These are phyloP conservation scores for Auanema freiburgensis DNA, from an alignment of 2,888 invertebrate species.

Conservation along the genomic window DNA sequence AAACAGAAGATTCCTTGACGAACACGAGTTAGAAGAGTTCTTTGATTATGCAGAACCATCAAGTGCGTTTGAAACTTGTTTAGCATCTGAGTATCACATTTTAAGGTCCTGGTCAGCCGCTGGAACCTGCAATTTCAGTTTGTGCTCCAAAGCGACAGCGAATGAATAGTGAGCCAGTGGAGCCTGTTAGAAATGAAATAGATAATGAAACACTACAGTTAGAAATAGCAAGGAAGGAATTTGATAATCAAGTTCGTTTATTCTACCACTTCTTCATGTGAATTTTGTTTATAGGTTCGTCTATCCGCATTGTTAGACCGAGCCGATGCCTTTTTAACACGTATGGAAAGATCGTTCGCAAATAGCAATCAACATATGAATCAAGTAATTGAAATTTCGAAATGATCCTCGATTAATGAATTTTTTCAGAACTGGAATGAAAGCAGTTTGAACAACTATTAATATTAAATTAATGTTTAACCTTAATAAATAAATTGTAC, in stretches of 20 bases:
- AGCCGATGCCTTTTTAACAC: slow-evolving; percentile 27
- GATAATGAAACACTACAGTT: neutral
- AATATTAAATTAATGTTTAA: too few relatives aligned
- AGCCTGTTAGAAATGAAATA: neutral
- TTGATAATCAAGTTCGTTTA: slow-evolving; percentile 19
- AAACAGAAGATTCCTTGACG: neutral
- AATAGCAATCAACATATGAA: too few relatives aligned
- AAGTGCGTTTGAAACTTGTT: too few relatives aligned
- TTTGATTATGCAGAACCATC: too few relatives aligned
- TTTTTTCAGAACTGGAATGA: too few relatives aligned
- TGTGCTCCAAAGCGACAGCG: neutral
- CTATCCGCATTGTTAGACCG: slow-evolving; percentile 32
- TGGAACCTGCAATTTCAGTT: neutral
- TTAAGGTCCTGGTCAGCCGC: neutral
- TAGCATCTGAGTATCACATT: neutral
- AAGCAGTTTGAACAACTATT: too few relatives aligned
- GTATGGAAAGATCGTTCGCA: slow-evolving; percentile 20
- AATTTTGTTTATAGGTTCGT: slow-evolving; percentile 19
- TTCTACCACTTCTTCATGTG: neutral
- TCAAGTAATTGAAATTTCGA: too few relatives aligned
- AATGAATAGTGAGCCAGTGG: neutral
- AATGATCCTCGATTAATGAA: too few relatives aligned
- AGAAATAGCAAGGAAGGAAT: slow-evolving; percentile 18
- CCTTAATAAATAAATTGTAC: too few relatives aligned
- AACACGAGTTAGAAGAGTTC: neutral